phyloP scores from a whole-genome alignment of 2,888 invertebrate species.

The Drosophila flavopinicola region DNA sequence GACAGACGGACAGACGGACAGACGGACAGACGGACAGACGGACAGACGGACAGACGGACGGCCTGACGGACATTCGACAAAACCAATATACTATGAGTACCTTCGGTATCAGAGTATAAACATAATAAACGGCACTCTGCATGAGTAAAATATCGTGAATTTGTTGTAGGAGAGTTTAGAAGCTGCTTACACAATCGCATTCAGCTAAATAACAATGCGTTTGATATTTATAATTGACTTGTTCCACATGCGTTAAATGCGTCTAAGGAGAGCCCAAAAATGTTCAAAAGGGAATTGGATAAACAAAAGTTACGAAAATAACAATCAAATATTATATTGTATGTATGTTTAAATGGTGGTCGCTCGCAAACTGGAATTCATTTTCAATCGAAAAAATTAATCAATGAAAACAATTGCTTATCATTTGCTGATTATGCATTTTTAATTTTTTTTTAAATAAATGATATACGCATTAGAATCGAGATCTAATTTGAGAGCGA shows the following conservation, averaged over 20 bases:
- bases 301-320: conserved; percentile 47
- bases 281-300: conserved; percentile 27
- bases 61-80: too few species aligned
- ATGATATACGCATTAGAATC: background rate
- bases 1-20: too few species aligned
- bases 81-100: too few species aligned
- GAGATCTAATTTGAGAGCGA: background rate
- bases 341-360: background rate
- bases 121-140: conserved; percentile 31
- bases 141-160: conserved; percentile 16
- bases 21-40: too few species aligned
- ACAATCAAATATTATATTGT: conserved; percentile 47
- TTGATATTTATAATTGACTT: conserved; percentile 83
- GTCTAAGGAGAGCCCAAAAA: conserved; percentile 62
- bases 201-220: conserved; percentile 84
- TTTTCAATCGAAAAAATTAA: too few species aligned
- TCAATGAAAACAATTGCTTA: too few species aligned
- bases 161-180: conserved; percentile 43
- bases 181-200: conserved; percentile 84
- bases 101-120: too few species aligned
- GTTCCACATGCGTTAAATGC: conserved; percentile 82
- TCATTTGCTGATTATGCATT: too few species aligned
- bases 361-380: background rate
- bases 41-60: too few species aligned
- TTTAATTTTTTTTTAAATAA: too few species aligned